Evolutionary conservation across 2,797 vertebrate species (phyloP).

Genomic region (Pogoniulus pusillus): DNA sequence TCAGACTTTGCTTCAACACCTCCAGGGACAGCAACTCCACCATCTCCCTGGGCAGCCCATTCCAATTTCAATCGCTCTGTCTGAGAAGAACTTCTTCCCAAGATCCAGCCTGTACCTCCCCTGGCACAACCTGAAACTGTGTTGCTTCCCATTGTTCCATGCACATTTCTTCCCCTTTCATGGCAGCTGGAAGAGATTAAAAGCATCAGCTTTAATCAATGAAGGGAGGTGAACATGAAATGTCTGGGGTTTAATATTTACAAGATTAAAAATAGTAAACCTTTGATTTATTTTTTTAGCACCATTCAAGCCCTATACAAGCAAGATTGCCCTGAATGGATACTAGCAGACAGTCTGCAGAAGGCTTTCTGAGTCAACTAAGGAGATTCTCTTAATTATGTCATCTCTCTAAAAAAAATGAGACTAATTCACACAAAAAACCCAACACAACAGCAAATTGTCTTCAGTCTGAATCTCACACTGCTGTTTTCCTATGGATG

Average conservation of each 20-base stretch:
- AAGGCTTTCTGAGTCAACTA: not conserved
- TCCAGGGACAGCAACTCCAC: no score
- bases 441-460: not conserved
- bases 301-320: not conserved
- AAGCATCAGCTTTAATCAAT: not conserved
- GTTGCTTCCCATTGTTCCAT: not conserved
- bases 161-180: not conserved
- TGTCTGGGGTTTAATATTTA: slow-evolving; percentile 22
- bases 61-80: no score
- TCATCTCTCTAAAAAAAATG: not conserved
- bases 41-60: no score
- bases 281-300: slow-evolving; percentile 13
- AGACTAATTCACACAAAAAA: not conserved
- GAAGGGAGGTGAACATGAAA: not conserved
- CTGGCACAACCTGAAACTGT: no score
- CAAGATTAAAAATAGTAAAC: not conserved
- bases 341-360: not conserved
- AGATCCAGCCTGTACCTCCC: no score
- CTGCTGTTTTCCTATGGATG: not conserved
- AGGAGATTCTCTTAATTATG: not conserved
- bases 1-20: no score
- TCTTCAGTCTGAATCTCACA: not conserved
- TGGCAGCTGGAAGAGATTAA: not conserved
- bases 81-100: no score
- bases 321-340: not conserved